Percentiles rank a stretch among this genome's conserved stretches.
Conservation (phyloP, 2,797 vertebrate genomes). For the Octomys mimax region DNA sequence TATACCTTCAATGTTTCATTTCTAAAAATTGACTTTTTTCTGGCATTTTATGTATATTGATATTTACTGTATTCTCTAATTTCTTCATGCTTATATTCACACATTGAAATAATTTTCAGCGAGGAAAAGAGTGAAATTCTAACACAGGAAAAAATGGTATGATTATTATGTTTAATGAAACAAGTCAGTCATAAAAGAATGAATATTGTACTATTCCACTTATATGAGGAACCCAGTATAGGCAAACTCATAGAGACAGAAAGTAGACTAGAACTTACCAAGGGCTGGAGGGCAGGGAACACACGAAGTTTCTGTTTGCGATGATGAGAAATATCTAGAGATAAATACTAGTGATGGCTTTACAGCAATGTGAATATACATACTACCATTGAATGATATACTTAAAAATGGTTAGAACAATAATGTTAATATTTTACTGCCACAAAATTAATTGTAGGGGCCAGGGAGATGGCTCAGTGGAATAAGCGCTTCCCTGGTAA, state of each 20-base stretch:
- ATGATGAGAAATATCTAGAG: constrained; percentile 5
- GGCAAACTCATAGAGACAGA: no score
- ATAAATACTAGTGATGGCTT: neutral
- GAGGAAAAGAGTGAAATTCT: constrained; percentile 35
- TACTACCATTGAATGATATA: neutral
- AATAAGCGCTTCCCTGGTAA: no score
- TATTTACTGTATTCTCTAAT: neutral
- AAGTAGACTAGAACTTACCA: no score
- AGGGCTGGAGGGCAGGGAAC: no score
- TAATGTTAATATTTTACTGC: neutral
- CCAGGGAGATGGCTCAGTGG: no score
- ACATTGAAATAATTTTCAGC: neutral
- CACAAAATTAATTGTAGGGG: neutral
- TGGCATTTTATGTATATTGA: neutral
- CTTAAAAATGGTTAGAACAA: no score
- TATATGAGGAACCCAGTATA: neutral
- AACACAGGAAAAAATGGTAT: neutral
- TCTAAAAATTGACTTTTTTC: constrained; percentile 15
- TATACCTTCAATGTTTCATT: constrained; percentile 23
- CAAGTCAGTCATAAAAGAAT: constrained; percentile 10
- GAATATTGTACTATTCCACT: neutral
- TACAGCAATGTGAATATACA: neutral
- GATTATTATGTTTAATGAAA: neutral
- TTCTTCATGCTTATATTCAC: neutral
- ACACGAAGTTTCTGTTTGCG: no score